Conservation (phyloP, 2,888 invertebrate species). For the Branchipolynoe longqiensis region DNA sequence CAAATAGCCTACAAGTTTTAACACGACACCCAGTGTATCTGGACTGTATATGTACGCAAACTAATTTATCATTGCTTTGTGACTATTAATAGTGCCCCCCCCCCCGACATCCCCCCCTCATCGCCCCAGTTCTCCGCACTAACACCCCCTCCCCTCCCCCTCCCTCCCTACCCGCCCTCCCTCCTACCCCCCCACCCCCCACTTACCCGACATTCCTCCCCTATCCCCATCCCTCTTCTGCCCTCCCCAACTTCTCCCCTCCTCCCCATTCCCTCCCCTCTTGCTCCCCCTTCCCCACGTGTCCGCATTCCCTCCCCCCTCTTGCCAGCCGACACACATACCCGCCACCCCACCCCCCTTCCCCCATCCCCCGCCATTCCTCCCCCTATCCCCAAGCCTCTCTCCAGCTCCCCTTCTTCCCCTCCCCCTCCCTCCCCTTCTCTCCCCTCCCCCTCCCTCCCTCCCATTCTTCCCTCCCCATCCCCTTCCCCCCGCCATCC, state of each 20-base stretch:
- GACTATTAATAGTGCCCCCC: constrained; percentile 14
- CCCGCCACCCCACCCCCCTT: neutral
- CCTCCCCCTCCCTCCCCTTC: constrained; percentile 1
- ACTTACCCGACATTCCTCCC: neutral
- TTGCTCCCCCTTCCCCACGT: neutral
- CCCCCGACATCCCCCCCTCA: neutral
- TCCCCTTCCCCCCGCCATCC: neutral
- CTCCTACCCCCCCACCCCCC: neutral
- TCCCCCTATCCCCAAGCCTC: neutral
- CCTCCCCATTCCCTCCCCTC: neutral
- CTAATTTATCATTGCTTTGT: too few species aligned
- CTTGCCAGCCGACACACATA: too few species aligned
- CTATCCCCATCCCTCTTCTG: neutral
- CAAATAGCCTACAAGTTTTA: too few species aligned
- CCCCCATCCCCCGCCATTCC: neutral
- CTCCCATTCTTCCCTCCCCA: neutral
- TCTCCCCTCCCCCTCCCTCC: neutral
- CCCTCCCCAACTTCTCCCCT: neutral
- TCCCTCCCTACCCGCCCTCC: too few species aligned
- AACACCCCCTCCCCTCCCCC: neutral
- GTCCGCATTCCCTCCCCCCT: neutral
- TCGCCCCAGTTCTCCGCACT: neutral
- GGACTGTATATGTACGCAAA: too few species aligned
- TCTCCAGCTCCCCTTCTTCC: neutral
- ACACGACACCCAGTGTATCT: too few species aligned